phyloP scores from a whole-genome alignment of 2,888 invertebrate species.

The Torymus aiolomorphi region DNA sequence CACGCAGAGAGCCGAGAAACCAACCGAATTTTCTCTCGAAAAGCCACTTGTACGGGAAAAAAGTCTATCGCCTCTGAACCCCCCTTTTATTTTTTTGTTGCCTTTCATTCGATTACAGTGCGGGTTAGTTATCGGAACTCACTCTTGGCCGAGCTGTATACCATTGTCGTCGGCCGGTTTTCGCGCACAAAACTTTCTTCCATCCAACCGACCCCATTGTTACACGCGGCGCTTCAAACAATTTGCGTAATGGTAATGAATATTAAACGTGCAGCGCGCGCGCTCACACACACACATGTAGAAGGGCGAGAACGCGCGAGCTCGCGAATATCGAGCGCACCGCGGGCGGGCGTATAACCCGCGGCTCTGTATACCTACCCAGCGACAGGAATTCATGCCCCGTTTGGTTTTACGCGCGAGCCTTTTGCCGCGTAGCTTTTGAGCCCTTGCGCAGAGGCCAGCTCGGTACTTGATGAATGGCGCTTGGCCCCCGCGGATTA shows the following conservation, averaged over 20 bases:
- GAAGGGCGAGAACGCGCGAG: no score
- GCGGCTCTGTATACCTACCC: neutral
- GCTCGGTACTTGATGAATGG: conserved; percentile 31
- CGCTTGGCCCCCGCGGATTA: conserved; percentile 26
- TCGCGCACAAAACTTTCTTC: neutral
- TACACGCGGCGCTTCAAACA: conserved; percentile 16
- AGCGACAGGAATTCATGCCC: conserved; percentile 28
- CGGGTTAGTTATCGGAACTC: no score
- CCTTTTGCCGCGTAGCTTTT: conserved; percentile 22
- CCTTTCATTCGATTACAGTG: no score
- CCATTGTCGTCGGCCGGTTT: neutral
- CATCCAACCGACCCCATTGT: neutral
- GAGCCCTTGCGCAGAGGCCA: neutral
- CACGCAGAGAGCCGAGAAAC: no score
- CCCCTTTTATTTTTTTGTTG: no score
- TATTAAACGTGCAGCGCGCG: conserved; percentile 34
- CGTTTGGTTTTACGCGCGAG: conserved; percentile 30
- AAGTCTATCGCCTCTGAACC: no score
- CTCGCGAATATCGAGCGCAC: conserved; percentile 37
- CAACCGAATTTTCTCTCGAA: no score
- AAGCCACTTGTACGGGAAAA: no score
- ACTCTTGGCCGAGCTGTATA: no score
- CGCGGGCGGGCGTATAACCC: no score
- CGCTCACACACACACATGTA: neutral
- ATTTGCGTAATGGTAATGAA: conserved; percentile 50